These are phyloP conservation scores for Montipora foliosa DNA, from an alignment of 64 coral and sea anemone genomes.

Conservation along the genomic window DNA sequence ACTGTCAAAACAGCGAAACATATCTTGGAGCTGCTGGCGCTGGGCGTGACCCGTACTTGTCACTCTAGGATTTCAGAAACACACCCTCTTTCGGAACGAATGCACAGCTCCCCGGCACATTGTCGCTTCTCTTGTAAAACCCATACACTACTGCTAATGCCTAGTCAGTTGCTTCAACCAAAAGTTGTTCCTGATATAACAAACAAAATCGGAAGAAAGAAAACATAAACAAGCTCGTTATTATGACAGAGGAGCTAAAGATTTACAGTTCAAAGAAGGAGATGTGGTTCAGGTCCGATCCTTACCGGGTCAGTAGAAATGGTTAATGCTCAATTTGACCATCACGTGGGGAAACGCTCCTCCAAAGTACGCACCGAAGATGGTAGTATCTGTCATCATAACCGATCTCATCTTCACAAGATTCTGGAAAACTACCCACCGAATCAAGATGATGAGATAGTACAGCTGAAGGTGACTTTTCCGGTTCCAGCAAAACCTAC, in stretches of 20 bases:
- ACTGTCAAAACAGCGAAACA: conserved; percentile 53
- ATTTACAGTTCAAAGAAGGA: not conserved
- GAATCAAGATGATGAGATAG: too few species aligned
- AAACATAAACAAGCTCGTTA: not conserved
- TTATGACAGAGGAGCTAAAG: not conserved
- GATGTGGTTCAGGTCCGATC: conserved; percentile 3
- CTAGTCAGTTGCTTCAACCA: conserved; percentile 21
- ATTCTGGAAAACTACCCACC: too few species aligned
- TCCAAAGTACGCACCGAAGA: too few species aligned
- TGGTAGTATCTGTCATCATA: too few species aligned
- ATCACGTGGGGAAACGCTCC: too few species aligned
- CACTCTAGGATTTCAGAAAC: conserved; percentile 26
- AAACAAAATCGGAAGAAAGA: not conserved
- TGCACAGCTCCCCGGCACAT: conserved; percentile 27
- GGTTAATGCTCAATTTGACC: too few species aligned
- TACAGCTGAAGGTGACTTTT: too few species aligned
- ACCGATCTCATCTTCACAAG: too few species aligned
- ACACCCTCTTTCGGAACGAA: not conserved
- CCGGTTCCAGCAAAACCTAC: too few species aligned
- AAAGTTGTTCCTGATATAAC: not conserved
- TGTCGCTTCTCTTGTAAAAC: conserved; percentile 1
- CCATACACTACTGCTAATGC: conserved; percentile 8
- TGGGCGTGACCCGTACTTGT: conserved; percentile 38
- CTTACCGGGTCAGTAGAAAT: too few species aligned
- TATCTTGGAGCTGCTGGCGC: conserved; percentile 40